A percentile compares a stretch with the other conserved stretches of the same genome.
phyloP scores from a whole-genome alignment of 2,888 invertebrate genomes.

The Pachymerium ferrugineum region DNA sequence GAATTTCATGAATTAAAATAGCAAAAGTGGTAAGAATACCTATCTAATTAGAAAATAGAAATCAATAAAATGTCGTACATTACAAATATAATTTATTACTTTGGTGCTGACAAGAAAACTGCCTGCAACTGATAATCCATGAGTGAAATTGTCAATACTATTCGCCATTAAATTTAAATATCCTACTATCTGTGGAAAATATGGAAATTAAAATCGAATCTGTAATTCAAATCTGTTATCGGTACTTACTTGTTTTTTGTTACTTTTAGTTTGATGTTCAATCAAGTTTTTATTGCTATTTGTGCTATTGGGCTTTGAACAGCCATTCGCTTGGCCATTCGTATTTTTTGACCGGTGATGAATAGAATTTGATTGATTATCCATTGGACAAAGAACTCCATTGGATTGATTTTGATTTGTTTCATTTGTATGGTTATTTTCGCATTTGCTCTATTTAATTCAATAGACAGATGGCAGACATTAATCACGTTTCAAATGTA shows the following conservation, averaged over 20 bases:
- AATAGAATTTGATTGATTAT: not conserved
- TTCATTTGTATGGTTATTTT: not conserved
- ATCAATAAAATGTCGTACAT: not conserved
- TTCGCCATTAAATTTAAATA: conserved; percentile 94
- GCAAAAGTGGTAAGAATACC: conserved; percentile 91
- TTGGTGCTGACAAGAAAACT: conserved; percentile 85
- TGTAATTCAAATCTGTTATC: not conserved
- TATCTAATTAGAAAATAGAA: conserved; percentile 54
- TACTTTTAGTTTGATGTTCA: not conserved
- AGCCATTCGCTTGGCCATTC: not conserved
- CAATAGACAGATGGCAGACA: not conserved
- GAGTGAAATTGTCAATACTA: conserved; percentile 96
- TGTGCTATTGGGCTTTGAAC: not conserved
- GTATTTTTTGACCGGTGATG: not conserved
- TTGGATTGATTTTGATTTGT: not conserved
- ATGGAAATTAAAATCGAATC: conserved; percentile 13
- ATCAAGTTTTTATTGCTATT: not conserved
- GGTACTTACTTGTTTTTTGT: not conserved
- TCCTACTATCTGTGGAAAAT: conserved; percentile 75
- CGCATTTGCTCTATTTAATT: not conserved
- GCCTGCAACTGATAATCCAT: conserved; percentile 95
- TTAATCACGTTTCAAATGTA: not conserved
- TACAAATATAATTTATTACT: too few relatives aligned
- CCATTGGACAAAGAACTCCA: not conserved
- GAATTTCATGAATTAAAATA: conserved; percentile 91